Evolutionary conservation across 30 jellyfish, hydroid and myxozoan genomes (phyloP).

Genomic region (Nemopilema nomurai): DNA sequence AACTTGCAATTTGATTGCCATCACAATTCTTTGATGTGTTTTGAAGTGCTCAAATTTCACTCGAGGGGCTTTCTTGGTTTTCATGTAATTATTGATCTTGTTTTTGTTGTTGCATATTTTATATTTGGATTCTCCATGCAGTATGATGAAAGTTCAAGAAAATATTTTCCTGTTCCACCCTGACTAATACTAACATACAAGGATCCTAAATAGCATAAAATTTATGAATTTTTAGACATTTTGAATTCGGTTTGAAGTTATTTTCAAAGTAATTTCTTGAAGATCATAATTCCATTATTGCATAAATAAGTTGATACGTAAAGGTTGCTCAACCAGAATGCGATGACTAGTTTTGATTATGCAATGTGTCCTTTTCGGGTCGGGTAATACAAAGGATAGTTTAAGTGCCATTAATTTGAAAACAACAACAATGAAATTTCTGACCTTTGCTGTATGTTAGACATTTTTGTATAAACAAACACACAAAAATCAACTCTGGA

Average conservation of each 20-base stretch:
- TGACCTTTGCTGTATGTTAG: not conserved
- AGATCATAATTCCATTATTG: not conserved
- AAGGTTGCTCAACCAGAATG: not conserved
- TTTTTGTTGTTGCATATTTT: no score
- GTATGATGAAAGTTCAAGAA: no score
- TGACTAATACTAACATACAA: no score
- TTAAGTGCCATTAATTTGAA: not conserved
- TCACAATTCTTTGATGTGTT: no score
- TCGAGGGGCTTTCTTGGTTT: no score
- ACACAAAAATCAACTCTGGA: not conserved
- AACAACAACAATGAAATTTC: not conserved
- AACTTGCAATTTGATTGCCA: not conserved
- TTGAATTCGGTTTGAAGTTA: not conserved
- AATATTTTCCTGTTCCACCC: no score
- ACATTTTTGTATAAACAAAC: not conserved
- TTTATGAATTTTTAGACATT: not conserved
- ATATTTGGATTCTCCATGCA: no score
- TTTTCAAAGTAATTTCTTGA: not conserved
- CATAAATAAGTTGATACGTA: not conserved
- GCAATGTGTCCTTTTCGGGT: not conserved
- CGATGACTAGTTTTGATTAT: not conserved
- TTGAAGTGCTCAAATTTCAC: no score
- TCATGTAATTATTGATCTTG: no score
- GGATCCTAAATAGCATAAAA: no score
- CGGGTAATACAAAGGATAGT: not conserved